Evolutionary conservation across 1,140 invertebrate genomes (phyloP).

Genomic region (Camponotus pennsylvanicus): DNA sequence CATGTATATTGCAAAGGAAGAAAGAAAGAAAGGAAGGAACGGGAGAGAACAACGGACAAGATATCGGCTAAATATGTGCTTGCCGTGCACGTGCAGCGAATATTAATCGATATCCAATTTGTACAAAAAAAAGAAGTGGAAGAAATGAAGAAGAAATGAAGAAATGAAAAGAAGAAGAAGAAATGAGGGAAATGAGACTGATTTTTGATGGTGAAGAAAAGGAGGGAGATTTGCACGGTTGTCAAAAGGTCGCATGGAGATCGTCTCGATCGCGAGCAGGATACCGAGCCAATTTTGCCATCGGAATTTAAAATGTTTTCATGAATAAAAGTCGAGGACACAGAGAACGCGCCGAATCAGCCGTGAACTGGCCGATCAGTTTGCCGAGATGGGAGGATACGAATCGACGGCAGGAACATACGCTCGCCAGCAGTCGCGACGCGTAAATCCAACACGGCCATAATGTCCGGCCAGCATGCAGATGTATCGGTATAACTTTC

Average conservation of each 20-base stretch:
- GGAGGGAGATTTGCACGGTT: background rate
- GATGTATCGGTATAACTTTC: slow-evolving; percentile 7
- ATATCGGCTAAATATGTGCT: background rate
- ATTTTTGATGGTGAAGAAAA: background rate
- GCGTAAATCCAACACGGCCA: slow-evolving; percentile 68
- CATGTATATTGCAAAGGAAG: background rate
- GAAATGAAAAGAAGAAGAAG: slow-evolving; percentile 12
- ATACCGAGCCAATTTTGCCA: slow-evolving; percentile 73
- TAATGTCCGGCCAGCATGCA: slow-evolving; percentile 61
- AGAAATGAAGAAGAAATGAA: background rate
- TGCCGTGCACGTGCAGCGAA: slow-evolving; percentile 1
- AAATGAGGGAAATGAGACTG: slow-evolving; percentile 32
- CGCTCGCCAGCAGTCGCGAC: slow-evolving; percentile 48
- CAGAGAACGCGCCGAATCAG: slow-evolving; percentile 33
- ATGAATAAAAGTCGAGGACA: slow-evolving; percentile 75
- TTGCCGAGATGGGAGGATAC: slow-evolving; percentile 22
- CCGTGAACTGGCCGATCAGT: background rate
- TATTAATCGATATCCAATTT: slow-evolving; percentile 64
- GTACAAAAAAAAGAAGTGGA: background rate
- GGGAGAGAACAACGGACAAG: slow-evolving; percentile 8
- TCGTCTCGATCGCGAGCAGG: slow-evolving; percentile 6
- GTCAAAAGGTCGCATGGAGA: background rate
- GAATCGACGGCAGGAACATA: slow-evolving; percentile 28
- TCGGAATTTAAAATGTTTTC: slow-evolving; percentile 79
- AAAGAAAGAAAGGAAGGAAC: slow-evolving; percentile 25